phyloP scores from a whole-genome alignment of 1,140 invertebrate genomes.

The Nephotettix cincticeps region DNA sequence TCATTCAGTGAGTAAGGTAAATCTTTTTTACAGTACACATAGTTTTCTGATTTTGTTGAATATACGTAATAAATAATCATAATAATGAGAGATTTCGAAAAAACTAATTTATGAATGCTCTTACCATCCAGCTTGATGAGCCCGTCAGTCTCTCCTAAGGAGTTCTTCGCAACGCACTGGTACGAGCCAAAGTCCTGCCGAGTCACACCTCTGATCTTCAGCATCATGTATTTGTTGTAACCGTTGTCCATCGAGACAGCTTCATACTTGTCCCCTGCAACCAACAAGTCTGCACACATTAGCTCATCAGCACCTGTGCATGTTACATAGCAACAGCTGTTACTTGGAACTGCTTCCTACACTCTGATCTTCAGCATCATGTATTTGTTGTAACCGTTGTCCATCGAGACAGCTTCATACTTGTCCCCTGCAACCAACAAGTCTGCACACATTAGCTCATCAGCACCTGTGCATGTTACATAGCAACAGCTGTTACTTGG shows the following conservation, averaged over 20 bases:
- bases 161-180: conserved; percentile 93
- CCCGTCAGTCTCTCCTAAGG: conserved; percentile 88
- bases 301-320: background rate
- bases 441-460: conserved; percentile 28
- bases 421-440: conserved; percentile 69
- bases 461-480: background rate
- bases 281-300: conserved; percentile 35
- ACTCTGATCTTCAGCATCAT: conserved; percentile 86
- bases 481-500: no score
- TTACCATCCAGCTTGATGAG: conserved; percentile 90
- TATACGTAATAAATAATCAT: no score
- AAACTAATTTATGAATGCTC: no score
- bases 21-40: no score
- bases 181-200: conserved; percentile 82
- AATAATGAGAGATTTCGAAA: no score
- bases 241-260: conserved; percentile 73
- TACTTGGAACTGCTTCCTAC: no score
- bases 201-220: conserved; percentile 79
- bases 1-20: no score
- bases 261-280: conserved; percentile 83
- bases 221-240: conserved; percentile 86
- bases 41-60: no score
- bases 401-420: conserved; percentile 75
- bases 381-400: conserved; percentile 82
- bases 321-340: no score